phyloP scores from a whole-genome alignment of 92 coral and sea anemone genomes.

The Nematostella vectensis region DNA sequence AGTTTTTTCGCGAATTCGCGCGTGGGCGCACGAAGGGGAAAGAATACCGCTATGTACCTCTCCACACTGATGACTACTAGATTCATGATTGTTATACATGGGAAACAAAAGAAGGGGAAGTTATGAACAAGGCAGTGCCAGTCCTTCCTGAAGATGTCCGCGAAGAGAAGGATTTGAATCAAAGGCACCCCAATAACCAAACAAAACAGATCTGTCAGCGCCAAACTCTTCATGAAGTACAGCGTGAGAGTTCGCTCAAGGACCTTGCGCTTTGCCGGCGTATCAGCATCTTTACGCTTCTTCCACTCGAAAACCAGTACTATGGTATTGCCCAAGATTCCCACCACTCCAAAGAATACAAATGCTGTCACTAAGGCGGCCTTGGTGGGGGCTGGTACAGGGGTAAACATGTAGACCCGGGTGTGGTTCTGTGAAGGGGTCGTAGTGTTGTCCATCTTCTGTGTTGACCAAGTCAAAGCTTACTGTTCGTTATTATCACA shows the following conservation, averaged over 20 bases:
- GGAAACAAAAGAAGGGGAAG: background rate
- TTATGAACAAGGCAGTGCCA: background rate
- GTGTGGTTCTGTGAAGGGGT: too few species aligned
- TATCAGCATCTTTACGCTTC: background rate
- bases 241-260: slow-evolving; percentile 3
- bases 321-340: background rate
- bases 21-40: background rate
- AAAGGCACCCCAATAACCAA: background rate
- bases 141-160: background rate
- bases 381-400: background rate
- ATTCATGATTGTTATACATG: slow-evolving; percentile 2
- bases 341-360: background rate
- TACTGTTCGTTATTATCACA: too few species aligned
- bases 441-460: too few species aligned
- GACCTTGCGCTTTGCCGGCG: background rate
- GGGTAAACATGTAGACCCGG: background rate
- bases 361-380: background rate
- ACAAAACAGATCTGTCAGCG: background rate
- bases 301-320: background rate
- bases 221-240: slow-evolving; percentile 8
- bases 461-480: too few species aligned
- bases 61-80: slow-evolving; percentile 4
- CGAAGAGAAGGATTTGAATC: background rate
- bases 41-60: slow-evolving; percentile 5
- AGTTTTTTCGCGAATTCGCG: background rate